These are phyloP conservation scores for Unio delphinus DNA, from an alignment of 2,888 invertebrate genomes.

Conservation along the genomic window DNA sequence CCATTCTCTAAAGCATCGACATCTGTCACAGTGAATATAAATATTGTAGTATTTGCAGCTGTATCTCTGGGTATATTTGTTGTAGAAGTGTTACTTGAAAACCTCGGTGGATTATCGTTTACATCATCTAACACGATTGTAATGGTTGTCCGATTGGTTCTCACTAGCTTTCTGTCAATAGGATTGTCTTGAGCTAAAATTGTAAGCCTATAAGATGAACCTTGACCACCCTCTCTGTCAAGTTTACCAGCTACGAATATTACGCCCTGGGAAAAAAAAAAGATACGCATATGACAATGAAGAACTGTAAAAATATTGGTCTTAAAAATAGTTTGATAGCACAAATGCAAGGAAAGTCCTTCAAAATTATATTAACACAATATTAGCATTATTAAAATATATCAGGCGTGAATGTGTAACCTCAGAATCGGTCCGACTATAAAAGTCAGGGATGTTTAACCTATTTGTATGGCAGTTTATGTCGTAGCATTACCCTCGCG, in stretches of 20 bases:
- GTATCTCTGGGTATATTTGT: slow-evolving; percentile 17
- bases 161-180: slow-evolving; percentile 4
- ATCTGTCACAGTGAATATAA: slow-evolving; percentile 13
- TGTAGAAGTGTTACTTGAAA: slow-evolving; percentile 69
- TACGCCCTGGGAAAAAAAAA: slow-evolving; percentile 9
- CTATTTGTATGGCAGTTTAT: no score
- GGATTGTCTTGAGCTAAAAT: slow-evolving; percentile 21
- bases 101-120: slow-evolving; percentile 93
- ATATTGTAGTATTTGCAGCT: background rate
- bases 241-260: slow-evolving; percentile 3
- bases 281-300: no score
- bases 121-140: slow-evolving; percentile 77
- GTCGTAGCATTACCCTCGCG: no score
- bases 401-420: no score
- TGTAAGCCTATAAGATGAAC: background rate
- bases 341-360: no score
- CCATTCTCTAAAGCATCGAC: slow-evolving; percentile 8
- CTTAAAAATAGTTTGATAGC: no score
- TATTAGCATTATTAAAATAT: no score
- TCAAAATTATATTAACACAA: no score
- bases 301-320: no score
- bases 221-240: slow-evolving; percentile 10
- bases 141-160: slow-evolving; percentile 14
- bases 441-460: no score
- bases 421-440: no score